Conservation (phyloP, 2,113 vertebrate species). For the Albula glossodonta region DNA sequence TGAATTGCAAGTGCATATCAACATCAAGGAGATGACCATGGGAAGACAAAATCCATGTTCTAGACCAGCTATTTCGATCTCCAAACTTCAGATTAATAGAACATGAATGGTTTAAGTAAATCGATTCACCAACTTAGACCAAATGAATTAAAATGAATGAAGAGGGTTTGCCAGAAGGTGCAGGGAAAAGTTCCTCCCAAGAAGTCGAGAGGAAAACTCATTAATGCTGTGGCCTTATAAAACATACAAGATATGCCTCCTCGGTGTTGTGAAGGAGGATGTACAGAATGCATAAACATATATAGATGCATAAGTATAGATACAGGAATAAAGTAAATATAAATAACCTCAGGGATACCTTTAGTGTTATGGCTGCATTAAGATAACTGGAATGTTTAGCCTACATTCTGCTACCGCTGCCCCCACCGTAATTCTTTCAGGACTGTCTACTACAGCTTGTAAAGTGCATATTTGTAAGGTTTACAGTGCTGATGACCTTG, state of each 20-base stretch:
- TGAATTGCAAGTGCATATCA: background rate
- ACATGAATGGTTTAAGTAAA: background rate
- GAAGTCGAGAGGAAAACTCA: background rate
- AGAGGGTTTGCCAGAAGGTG: background rate
- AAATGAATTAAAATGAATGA: background rate
- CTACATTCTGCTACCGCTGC: too few relatives aligned
- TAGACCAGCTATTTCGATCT: background rate
- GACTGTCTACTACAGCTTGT: too few relatives aligned
- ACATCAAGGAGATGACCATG: background rate
- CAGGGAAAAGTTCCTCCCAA: too few relatives aligned
- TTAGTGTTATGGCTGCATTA: too few relatives aligned
- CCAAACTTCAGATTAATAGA: background rate
- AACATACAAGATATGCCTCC: background rate
- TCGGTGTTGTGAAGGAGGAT: background rate
- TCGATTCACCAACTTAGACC: background rate
- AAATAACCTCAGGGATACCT: too few relatives aligned
- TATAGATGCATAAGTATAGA: too few relatives aligned
- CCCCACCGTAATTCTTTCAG: too few relatives aligned
- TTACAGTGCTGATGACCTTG: too few relatives aligned
- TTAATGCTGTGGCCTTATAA: background rate
- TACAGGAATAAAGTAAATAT: too few relatives aligned
- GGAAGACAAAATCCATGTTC: background rate
- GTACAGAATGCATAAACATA: background rate
- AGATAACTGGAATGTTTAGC: too few relatives aligned
- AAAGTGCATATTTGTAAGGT: too few relatives aligned